Conservation (phyloP, 2,113 vertebrate species). For the Trichomycterus rosablanca region DNA sequence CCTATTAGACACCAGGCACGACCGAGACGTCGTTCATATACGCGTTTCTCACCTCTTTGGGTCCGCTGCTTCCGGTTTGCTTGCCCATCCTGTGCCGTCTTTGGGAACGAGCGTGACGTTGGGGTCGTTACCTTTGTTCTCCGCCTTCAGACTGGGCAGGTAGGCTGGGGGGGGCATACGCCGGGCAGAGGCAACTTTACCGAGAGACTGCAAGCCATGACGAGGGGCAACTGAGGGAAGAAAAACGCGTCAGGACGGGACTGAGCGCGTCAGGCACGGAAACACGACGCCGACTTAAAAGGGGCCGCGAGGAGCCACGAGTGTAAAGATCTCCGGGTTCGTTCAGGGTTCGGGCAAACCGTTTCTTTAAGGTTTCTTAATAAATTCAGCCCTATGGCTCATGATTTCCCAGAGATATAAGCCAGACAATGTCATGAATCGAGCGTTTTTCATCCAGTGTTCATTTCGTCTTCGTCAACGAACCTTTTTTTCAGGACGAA, state of each 20-base stretch:
- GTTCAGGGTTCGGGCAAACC: constrained; percentile 31
- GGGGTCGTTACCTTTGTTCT: constrained; percentile 96
- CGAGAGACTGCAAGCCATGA: constrained; percentile 96
- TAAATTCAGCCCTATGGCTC: too few species aligned
- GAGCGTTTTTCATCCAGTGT: too few species aligned
- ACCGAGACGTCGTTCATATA: too few species aligned
- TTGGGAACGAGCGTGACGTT: constrained; percentile 92
- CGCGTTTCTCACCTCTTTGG: constrained; percentile 86
- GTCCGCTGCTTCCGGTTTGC: constrained; percentile 92
- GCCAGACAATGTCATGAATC: too few species aligned
- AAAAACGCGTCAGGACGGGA: neutral
- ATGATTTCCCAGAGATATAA: too few species aligned
- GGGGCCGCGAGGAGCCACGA: too few species aligned
- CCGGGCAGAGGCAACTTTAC: constrained; percentile 93
- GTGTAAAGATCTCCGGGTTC: constrained; percentile 33
- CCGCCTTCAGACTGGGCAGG: constrained; percentile 93
- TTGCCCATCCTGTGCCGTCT: constrained; percentile 98
- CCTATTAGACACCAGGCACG: too few species aligned
- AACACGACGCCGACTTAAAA: constrained; percentile 43
- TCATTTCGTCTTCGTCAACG: too few species aligned
- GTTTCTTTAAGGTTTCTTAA: too few species aligned
- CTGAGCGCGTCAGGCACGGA: constrained; percentile 41
- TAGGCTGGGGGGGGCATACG: constrained; percentile 93
- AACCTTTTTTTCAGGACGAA: too few species aligned
- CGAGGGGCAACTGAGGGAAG: constrained; percentile 78